Percentiles rank a stretch among this genome's conserved stretches.
Evolutionary conservation across 2,888 invertebrate species (phyloP).

Genomic region (Agrochola litura): DNA sequence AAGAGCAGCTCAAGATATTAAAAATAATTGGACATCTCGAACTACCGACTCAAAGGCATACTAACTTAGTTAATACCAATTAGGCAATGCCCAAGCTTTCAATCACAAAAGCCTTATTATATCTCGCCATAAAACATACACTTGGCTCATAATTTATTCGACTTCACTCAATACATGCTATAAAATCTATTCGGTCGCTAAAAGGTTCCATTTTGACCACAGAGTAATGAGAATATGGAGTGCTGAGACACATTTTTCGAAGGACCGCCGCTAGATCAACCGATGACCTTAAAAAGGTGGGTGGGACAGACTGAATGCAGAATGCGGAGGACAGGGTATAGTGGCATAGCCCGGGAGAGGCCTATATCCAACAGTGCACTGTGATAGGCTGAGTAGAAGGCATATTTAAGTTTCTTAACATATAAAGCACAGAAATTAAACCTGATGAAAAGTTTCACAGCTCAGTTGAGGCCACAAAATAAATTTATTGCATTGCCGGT

Average conservation of each 20-base stretch:
- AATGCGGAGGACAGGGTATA: no score
- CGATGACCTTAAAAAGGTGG: no score
- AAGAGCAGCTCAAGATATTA: conserved; percentile 1
- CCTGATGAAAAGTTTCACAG: not conserved
- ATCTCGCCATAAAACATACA: conserved; percentile 57
- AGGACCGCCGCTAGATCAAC: no score
- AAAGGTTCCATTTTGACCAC: conserved; percentile 71
- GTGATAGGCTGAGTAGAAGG: no score
- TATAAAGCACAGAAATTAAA: not conserved
- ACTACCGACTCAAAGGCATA: conserved; percentile 13
- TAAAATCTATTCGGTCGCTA: conserved; percentile 77
- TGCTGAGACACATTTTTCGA: not conserved
- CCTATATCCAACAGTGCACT: no score
- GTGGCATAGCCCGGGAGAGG: no score
- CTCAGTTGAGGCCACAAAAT: not conserved
- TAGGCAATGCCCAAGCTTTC: conserved; percentile 11
- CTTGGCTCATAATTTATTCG: conserved; percentile 56
- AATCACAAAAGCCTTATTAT: conserved; percentile 43
- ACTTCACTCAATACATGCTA: conserved; percentile 58
- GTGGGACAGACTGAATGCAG: no score
- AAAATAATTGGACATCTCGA: conserved; percentile 28
- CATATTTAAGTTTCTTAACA: no score
- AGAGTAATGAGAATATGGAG: conserved; percentile 16
- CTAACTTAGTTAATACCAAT: conserved; percentile 35
- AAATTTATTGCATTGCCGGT: not conserved